These are phyloP conservation scores for Reticulitermes speratus DNA, from an alignment of 1,140 invertebrate genomes.

Conservation along the genomic window DNA sequence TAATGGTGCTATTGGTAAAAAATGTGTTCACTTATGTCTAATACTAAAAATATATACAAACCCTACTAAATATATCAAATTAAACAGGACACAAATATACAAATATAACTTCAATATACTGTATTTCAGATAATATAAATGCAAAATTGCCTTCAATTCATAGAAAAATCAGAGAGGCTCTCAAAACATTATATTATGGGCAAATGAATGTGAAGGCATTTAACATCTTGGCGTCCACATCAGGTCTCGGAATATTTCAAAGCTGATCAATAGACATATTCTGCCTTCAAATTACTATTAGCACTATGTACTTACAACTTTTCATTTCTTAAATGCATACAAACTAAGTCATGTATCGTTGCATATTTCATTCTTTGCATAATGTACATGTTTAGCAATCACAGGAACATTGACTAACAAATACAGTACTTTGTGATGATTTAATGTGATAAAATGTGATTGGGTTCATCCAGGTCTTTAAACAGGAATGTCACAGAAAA, in stretches of 20 bases:
- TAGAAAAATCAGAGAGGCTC: too few relatives aligned
- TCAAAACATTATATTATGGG: too few relatives aligned
- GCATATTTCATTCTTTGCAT: too few relatives aligned
- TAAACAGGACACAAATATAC: too few relatives aligned
- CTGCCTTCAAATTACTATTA: neutral
- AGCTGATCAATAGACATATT: neutral
- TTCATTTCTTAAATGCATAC: neutral
- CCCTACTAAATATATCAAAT: too few relatives aligned
- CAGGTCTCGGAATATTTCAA: neutral
- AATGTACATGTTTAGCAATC: neutral
- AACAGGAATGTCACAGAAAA: neutral
- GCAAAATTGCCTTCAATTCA: too few relatives aligned
- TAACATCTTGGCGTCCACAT: neutral
- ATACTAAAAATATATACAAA: too few relatives aligned
- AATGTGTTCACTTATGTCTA: too few relatives aligned
- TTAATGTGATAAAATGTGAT: neutral
- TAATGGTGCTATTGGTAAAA: too few relatives aligned
- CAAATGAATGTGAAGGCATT: too few relatives aligned
- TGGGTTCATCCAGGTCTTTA: neutral
- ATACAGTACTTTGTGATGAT: conserved; percentile 3
- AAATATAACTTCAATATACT: too few relatives aligned
- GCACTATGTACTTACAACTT: neutral
- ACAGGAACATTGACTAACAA: neutral
- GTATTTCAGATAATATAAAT: too few relatives aligned
- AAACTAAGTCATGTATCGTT: neutral